A percentile compares a stretch with the other conserved stretches of the same genome.
Evolutionary conservation across 1,140 invertebrate species (phyloP).

Genomic region (Drosophila ogumai): DNA sequence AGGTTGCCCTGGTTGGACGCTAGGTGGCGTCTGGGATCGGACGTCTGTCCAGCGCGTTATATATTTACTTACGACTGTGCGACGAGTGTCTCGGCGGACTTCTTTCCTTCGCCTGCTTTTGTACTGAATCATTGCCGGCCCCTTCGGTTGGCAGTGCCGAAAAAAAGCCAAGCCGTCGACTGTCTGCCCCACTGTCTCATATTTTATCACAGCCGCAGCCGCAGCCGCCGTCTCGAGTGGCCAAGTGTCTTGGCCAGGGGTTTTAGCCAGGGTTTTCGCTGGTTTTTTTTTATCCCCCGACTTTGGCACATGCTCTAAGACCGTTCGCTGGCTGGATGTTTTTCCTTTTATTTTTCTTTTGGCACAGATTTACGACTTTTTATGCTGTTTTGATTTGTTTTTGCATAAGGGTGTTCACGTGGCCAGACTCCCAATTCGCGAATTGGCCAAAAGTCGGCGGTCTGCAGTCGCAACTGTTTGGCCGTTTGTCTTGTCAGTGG

Average conservation of each 20-base stretch:
- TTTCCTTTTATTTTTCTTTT: conserved; percentile 44
- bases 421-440: conserved; percentile 42
- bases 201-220: conserved; percentile 74
- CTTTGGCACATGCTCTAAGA: conserved; percentile 74
- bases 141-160: conserved; percentile 13
- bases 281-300: conserved; percentile 16
- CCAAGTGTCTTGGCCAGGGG: conserved; percentile 70
- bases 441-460: conserved; percentile 25
- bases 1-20: conserved; percentile 67
- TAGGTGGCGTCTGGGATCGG: conserved; percentile 69
- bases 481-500: conserved; percentile 73
- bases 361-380: conserved; percentile 80
- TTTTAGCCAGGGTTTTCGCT: conserved; percentile 37
- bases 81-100: conserved; percentile 39
- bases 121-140: conserved; percentile 69
- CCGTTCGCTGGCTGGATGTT: conserved; percentile 19
- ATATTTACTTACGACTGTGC: conserved; percentile 33
- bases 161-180: conserved; percentile 58
- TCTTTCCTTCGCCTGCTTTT: conserved; percentile 63
- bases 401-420: conserved; percentile 83
- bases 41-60: conserved; percentile 42
- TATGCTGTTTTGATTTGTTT: conserved; percentile 83
- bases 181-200: conserved; percentile 83
- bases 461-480: conserved; percentile 65
- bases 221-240: conserved; percentile 69